Evolutionary conservation across 2,797 vertebrate genomes (phyloP).

Genomic region (Coilia nasus): DNA sequence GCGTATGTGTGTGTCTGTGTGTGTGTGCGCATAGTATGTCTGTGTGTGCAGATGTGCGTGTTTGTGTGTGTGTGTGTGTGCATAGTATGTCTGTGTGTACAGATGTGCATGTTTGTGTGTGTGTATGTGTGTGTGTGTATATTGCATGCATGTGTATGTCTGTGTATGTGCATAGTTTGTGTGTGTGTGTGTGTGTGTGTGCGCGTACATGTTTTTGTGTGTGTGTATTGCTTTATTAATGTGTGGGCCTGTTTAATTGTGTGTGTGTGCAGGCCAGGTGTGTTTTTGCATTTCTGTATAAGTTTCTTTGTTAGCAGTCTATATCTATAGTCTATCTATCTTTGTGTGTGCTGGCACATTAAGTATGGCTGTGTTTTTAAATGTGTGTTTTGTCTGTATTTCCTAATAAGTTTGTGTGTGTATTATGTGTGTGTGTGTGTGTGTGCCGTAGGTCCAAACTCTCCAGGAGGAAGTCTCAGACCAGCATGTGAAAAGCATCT

Average conservation of each 20-base stretch:
- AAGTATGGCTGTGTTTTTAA: not conserved
- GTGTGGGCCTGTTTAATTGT: too few relatives aligned
- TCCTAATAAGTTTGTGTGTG: not conserved
- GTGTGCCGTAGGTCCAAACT: constrained; percentile 86
- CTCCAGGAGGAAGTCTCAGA: constrained; percentile 93
- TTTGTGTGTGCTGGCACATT: not conserved
- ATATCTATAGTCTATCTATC: too few relatives aligned
- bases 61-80: not conserved
- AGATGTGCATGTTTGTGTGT: not conserved
- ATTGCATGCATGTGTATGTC: not conserved
- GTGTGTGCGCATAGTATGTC: too few relatives aligned
- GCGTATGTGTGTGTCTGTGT: too few relatives aligned
- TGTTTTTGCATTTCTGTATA: too few relatives aligned
- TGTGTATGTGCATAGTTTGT: too few relatives aligned
- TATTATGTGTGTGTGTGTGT: not conserved
- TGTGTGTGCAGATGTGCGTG: too few relatives aligned
- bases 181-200: too few relatives aligned
- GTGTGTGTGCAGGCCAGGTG: not conserved
- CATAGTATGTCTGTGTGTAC: not conserved
- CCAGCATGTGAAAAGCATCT: constrained; percentile 84
- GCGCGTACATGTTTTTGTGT: too few relatives aligned
- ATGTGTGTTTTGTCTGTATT: not conserved
- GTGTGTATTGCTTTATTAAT: too few relatives aligned
- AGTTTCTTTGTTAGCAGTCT: too few relatives aligned
- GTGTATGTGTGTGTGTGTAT: not conserved